Base-by-base conservation (phyloP, 2,113 vertebrate species). In the Pogona vitticeps region DNA sequence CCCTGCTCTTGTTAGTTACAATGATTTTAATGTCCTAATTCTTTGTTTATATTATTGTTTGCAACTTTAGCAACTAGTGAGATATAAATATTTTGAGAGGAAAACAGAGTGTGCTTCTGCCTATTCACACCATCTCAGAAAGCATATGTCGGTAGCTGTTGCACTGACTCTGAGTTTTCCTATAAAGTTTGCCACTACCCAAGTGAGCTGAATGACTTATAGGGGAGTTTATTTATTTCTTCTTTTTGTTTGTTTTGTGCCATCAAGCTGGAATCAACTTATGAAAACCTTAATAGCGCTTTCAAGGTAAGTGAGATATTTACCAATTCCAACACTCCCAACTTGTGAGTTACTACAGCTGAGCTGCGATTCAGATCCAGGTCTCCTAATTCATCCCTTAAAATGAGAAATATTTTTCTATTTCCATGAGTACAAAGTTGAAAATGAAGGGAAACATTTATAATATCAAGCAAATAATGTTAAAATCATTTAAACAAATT, bases 331-430 rank as follows among this genome's bases (percentile, higher is more conserved):
- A n/a, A n/a, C n/a, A n/a, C n/a, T n/a, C n/a, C n/a, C n/a, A n/a
- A n/a, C n/a, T n/a, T n/a, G n/a, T n/a, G n/a, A n/a, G n/a, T n/a
- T n/a, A n/a, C n/a, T n/a, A n/a, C n/a, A n/a, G n/a, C n/a, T n/a
- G n/a, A n/a, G n/a, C n/a, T n/a, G n/a, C n/a, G n/a, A n/a, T n/a
- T n/a, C n/a, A n/a, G n/a, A n/a, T n/a, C n/a, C n/a, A n/a, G n/a
- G n/a, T n/a, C n/a, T n/a, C n/a, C n/a, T n/a, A n/a, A n/a, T n/a
- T 67, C 20, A 58, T 46, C 91, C 93, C 90, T 94, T 89, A 94
- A 94, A 92, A 2, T 70, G 52, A 80, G 17, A 56, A 70, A 88
- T 75, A 82, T 56, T n/a, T 88, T 86, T 76, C 40, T 92, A 82
- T 73, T 88, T 87, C 68, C 92, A 18, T 28, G 81, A 67, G 89